Conservation (phyloP, 2,888 invertebrate genomes). For the Hipparchia sbordonii region DNA sequence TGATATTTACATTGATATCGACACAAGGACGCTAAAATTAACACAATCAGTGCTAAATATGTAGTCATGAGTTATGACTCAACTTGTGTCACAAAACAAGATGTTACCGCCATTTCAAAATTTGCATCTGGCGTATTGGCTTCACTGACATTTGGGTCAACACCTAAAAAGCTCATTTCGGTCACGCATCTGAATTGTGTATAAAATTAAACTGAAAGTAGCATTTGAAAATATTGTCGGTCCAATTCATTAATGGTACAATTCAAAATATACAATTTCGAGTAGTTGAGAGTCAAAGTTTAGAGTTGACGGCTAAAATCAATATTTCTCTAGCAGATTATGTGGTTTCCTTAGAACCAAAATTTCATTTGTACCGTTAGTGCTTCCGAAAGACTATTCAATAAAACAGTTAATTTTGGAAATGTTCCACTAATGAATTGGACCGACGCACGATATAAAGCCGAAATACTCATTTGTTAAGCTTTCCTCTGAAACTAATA, state of each 20-base stretch:
- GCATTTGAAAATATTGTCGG: no score
- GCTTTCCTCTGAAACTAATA: not conserved
- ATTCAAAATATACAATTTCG: no score
- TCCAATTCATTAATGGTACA: no score
- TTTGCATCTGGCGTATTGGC: slow-evolving; percentile 8
- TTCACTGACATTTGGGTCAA: slow-evolving; percentile 5
- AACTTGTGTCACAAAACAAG: slow-evolving; percentile 33
- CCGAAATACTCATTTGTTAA: not conserved
- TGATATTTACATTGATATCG: slow-evolving; percentile 28
- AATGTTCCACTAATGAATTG: no score
- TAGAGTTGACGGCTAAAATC: no score
- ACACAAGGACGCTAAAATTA: slow-evolving; percentile 36
- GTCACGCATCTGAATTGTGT: not conserved
- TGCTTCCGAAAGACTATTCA: no score
- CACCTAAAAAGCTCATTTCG: slow-evolving; percentile 4
- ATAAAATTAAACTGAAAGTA: not conserved
- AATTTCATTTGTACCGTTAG: no score
- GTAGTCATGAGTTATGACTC: slow-evolving; percentile 58
- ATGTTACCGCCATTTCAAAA: slow-evolving; percentile 35
- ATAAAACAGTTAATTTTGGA: no score
- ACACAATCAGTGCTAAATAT: slow-evolving; percentile 54
- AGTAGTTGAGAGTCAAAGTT: no score
- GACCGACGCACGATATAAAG: no score
- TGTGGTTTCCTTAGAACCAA: no score
- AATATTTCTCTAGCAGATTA: no score